These are phyloP conservation scores for Crocodylus rhombifer DNA, from an alignment of 2,797 vertebrate genomes.

Conservation along the genomic window DNA sequence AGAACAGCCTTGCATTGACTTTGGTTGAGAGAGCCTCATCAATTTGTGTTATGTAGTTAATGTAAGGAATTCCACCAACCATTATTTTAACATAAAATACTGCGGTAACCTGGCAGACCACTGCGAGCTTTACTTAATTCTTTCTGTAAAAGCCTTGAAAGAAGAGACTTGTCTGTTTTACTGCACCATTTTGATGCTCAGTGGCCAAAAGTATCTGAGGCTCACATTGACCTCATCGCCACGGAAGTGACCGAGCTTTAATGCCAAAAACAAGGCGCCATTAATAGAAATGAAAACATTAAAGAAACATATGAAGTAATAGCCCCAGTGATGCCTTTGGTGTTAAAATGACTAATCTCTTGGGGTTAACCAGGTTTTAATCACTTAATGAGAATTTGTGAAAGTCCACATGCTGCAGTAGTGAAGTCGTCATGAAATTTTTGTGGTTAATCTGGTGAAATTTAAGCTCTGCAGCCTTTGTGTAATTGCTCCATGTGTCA, in stretches of 20 bases:
- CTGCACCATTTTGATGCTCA: neutral
- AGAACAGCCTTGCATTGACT: conserved; percentile 35
- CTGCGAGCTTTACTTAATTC: conserved; percentile 1
- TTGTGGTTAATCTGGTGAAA: neutral
- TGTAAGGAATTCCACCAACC: conserved; percentile 2
- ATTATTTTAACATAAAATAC: conserved; percentile 38
- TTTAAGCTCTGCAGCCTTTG: neutral
- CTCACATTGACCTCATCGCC: neutral
- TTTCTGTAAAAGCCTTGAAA: conserved; percentile 19
- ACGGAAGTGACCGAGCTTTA: neutral
- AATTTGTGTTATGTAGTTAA: conserved; percentile 68
- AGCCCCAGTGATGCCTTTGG: neutral
- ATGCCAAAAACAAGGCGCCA: neutral
- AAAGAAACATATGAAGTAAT: neutral
- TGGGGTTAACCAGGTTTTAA: neutral
- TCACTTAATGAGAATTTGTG: neutral
- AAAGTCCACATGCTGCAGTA: neutral
- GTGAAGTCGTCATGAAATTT: neutral
- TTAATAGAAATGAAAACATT: neutral
- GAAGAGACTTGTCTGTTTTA: neutral
- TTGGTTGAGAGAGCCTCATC: conserved; percentile 54
- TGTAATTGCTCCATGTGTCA: neutral
- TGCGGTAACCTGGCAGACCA: conserved; percentile 22
- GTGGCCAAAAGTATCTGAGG: neutral
- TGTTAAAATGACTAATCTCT: neutral